These are phyloP conservation scores for Petromus typicus DNA, from an alignment of 2,113 vertebrate species.

Conservation along the genomic window DNA sequence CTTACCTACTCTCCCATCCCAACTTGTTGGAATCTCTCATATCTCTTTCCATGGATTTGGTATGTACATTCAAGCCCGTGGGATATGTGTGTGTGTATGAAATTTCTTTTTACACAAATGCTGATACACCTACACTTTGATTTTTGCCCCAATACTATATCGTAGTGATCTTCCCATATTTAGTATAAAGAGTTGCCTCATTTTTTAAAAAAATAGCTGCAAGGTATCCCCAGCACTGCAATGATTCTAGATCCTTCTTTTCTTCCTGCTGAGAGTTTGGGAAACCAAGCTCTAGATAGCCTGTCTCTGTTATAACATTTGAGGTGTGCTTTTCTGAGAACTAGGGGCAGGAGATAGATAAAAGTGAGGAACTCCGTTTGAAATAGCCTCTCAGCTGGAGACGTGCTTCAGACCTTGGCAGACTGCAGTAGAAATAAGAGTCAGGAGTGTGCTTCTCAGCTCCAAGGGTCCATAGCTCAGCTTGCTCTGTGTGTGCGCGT, in stretches of 20 bases:
- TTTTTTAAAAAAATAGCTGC: slow-evolving; percentile 34
- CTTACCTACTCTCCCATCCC: not conserved
- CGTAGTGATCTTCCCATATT: not conserved
- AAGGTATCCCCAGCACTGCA: not conserved
- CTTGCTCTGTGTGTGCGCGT: not conserved
- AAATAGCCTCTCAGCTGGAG: not conserved
- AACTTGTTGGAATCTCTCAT: not conserved
- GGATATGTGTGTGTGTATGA: too few species aligned
- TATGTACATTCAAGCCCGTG: not conserved
- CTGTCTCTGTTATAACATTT: not conserved
- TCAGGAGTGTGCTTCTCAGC: not conserved
- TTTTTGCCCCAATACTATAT: not conserved
- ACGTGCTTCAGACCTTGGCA: not conserved
- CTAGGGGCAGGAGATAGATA: not conserved
- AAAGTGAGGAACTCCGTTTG: not conserved
- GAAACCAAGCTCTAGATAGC: slow-evolving; percentile 10
- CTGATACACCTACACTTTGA: not conserved
- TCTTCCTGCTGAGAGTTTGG: not conserved
- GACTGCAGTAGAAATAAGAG: not conserved
- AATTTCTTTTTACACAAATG: not conserved
- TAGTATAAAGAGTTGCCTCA: slow-evolving; percentile 1
- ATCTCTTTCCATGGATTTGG: not conserved
- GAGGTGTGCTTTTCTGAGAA: not conserved
- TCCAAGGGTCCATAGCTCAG: not conserved
- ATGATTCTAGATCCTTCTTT: not conserved